Conservation (phyloP, 2,797 vertebrate genomes). For the Myoxocephalus aenaeus region DNA sequence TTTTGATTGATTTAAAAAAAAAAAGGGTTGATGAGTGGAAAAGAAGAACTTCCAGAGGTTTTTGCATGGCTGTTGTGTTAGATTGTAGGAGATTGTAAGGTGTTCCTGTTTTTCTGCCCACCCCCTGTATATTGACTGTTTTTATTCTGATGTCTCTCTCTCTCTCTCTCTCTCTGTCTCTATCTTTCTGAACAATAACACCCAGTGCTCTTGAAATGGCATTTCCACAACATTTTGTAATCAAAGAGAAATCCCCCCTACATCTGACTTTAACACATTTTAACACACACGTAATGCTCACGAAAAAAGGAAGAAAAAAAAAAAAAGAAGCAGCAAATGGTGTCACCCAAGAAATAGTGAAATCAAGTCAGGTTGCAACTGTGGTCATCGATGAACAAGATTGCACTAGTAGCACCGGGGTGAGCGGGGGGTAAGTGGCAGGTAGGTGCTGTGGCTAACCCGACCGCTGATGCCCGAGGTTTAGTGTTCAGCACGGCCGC, state of each 20-base stretch:
- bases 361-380: slow-evolving; percentile 88
- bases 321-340: slow-evolving; percentile 77
- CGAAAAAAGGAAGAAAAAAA: slow-evolving; percentile 10
- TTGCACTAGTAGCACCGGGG: slow-evolving; percentile 78
- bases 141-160: slow-evolving; percentile 47
- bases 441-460: slow-evolving; percentile 81
- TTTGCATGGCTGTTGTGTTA: slow-evolving; percentile 24
- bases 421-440: slow-evolving; percentile 73
- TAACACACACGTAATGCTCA: slow-evolving; percentile 8
- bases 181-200: slow-evolving; percentile 23
- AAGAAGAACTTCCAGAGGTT: slow-evolving; percentile 16
- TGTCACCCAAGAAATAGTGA: slow-evolving; percentile 84
- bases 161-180: slow-evolving; percentile 34
- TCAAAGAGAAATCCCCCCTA: slow-evolving; percentile 14
- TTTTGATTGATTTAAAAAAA: not conserved
- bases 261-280: slow-evolving; percentile 15
- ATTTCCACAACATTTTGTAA: slow-evolving; percentile 25
- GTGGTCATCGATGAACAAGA: slow-evolving; percentile 82
- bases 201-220: slow-evolving; percentile 11
- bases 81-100: slow-evolving; percentile 24
- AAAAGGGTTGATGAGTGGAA: not conserved
- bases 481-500: slow-evolving; percentile 62
- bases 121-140: slow-evolving; percentile 46
- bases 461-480: slow-evolving; percentile 64
- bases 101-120: slow-evolving; percentile 49